Conservation (phyloP, 2,888 invertebrate genomes). For the Acleris laterana region DNA sequence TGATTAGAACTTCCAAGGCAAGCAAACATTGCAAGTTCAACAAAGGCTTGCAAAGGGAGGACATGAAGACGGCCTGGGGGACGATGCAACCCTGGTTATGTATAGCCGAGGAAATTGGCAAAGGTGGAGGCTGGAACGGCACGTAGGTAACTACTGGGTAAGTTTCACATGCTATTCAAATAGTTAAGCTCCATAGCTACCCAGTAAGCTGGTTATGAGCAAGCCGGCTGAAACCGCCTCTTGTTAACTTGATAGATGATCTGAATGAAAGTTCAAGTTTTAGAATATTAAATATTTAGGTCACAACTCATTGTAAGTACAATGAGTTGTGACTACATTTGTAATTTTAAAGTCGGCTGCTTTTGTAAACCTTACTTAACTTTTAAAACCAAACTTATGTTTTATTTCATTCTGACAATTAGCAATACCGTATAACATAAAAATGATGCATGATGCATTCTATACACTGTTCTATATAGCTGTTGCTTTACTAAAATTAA, state of each 20-base stretch:
- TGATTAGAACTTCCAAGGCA: too few species aligned
- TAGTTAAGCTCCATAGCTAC: conserved; percentile 13
- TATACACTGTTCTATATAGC: too few species aligned
- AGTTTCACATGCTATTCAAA: conserved; percentile 27
- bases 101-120: conserved; percentile 18
- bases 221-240: not conserved
- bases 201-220: conserved; percentile 5
- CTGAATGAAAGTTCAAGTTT: not conserved
- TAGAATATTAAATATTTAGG: not conserved
- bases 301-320: too few species aligned
- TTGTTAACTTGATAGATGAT: not conserved
- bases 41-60: not conserved
- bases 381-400: too few species aligned
- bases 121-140: conserved; percentile 9
- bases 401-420: too few species aligned
- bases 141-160: conserved; percentile 5
- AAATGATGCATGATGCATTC: too few species aligned
- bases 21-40: too few species aligned
- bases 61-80: conserved; percentile 4
- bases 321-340: too few species aligned
- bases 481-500: too few species aligned
- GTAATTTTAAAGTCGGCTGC: too few species aligned
- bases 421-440: too few species aligned
- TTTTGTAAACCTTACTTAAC: too few species aligned
- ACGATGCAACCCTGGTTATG: conserved; percentile 11